These are phyloP conservation scores for Tetropium fuscum DNA, from an alignment of 2,888 invertebrate species.

Conservation along the genomic window DNA sequence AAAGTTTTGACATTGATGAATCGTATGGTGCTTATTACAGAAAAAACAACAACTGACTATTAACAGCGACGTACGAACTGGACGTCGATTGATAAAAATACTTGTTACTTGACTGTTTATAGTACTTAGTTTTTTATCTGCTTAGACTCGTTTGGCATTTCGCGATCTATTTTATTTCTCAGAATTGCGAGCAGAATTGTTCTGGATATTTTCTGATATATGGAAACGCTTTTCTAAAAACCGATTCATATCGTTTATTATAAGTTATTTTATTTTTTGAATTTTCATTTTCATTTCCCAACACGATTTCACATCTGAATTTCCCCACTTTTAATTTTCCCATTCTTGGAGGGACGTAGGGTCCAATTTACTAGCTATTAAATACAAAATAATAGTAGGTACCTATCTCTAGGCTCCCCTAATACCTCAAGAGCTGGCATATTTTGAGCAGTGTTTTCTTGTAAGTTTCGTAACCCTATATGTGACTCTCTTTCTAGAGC, in stretches of 20 bases:
- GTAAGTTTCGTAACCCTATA: constrained; percentile 31
- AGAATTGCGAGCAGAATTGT: too few species aligned
- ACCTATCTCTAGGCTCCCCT: constrained; percentile 16
- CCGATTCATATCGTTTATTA: too few species aligned
- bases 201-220: too few species aligned
- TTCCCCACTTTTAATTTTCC: too few species aligned
- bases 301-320: background rate
- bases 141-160: background rate
- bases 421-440: constrained; percentile 29
- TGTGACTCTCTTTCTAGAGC: constrained; percentile 25
- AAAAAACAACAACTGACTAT: background rate
- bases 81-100: background rate
- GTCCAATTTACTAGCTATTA: constrained; percentile 29
- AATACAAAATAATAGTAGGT: constrained; percentile 29
- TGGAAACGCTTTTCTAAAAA: too few species aligned
- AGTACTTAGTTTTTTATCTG: background rate
- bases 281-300: constrained; percentile 23
- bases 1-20: background rate
- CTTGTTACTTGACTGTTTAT: background rate
- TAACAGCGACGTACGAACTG: background rate
- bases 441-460: constrained; percentile 29
- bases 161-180: background rate
- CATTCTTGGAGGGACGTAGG: constrained; percentile 20
- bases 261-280: background rate
- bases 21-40: background rate